These are phyloP conservation scores for Albula glossodonta DNA, from an alignment of 2,113 vertebrate species.

Conservation along the genomic window DNA sequence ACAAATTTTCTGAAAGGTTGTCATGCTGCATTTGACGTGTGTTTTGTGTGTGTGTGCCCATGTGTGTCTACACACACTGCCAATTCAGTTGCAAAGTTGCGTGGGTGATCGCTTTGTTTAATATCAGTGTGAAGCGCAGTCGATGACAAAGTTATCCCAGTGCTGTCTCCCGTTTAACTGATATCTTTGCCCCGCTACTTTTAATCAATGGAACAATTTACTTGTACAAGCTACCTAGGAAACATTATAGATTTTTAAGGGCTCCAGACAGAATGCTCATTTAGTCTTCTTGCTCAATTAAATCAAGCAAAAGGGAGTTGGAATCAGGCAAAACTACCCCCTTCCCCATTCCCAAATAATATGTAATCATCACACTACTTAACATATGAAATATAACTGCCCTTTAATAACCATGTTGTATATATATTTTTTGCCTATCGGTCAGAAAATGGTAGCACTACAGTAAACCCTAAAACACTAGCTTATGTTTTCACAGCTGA, in stretches of 20 bases:
- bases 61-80: too few relatives aligned
- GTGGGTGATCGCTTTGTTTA: not conserved
- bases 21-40: conserved; percentile 7
- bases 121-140: not conserved
- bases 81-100: not conserved
- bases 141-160: not conserved
- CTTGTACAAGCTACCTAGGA: not conserved
- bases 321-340: not conserved
- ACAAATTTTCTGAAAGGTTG: conserved; percentile 10
- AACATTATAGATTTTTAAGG: not conserved
- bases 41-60: not conserved
- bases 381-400: not conserved
- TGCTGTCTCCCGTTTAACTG: not conserved
- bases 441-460: not conserved
- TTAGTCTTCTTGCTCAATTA: not conserved
- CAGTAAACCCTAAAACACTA: not conserved
- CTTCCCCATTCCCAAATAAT: not conserved
- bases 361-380: not conserved
- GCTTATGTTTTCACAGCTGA: not conserved
- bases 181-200: not conserved
- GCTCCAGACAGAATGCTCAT: not conserved
- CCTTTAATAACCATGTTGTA: not conserved
- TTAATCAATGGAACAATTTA: not conserved
- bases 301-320: too few relatives aligned
- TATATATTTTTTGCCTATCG: not conserved